Evolutionary conservation across 2,888 invertebrate genomes (phyloP), one percentile per base, ranked within the genome.

Genomic region (Acleris holmiana): DNA sequence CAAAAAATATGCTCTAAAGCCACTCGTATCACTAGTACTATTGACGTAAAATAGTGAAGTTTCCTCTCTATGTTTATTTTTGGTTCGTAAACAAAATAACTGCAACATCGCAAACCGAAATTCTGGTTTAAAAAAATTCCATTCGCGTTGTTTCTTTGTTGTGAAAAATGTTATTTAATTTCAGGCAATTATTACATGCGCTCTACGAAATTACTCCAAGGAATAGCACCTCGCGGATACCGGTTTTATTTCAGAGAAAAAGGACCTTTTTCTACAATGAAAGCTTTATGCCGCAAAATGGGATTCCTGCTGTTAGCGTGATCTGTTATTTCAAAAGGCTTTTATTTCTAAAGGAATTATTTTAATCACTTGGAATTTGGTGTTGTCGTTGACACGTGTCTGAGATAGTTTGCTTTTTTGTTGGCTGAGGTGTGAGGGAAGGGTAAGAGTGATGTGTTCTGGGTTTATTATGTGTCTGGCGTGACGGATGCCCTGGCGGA

Each of bases 151-250:
- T 85, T 88, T 86, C 87, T 86, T 86, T 88, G 86, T 89, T 87
- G 86, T 88, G 87, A 89, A 88, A 86, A 88, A 86, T 90, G 82
- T 89, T 89, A 90, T 91, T 91, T 91, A 90, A 91, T 91, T 91
- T 88, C 76, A 73, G 81, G 86, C 90, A 91, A 91, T 91, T 89
- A 91, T 91, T 91, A 89, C 89, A 88, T 84, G 86, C 88, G 88
- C 87, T 91, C 86, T 86, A 84, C 88, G 82, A 83, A 90, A 91
- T 91, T 91, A 91, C 91, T 89, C 90, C 73, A 85, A 90, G 91
- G 91, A 88, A 91, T 89, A 88, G 82, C 81, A 83, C 77, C 80
- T 81, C 80, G 81, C 75, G 79, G 78, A 81, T 82, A 84, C 85
- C 82, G 84, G 82, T 84, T 88, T 87, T 86, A 86, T 86, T 83